Conservation (phyloP, 2,113 vertebrate genomes). For the Sturnira hondurensis region DNA sequence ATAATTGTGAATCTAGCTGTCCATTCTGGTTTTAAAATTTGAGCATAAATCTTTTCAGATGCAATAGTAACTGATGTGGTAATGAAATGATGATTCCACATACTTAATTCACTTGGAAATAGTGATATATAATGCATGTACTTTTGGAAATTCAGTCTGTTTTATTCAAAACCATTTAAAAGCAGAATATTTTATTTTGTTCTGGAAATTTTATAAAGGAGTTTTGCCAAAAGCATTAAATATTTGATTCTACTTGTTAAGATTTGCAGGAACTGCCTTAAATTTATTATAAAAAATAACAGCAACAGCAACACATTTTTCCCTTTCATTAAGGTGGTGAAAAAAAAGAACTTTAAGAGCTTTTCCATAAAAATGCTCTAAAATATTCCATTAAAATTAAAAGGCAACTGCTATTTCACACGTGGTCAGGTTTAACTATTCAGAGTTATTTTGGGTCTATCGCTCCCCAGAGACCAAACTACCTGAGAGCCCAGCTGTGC, state of each 20-base stretch:
- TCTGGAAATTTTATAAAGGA: conserved; percentile 69
- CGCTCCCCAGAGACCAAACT: conserved; percentile 76
- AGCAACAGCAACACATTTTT: conserved; percentile 63
- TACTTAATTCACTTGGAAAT: conserved; percentile 44
- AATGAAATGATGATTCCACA: neutral
- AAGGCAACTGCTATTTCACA: conserved; percentile 80
- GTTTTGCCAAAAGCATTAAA: conserved; percentile 69
- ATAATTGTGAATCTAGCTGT: neutral
- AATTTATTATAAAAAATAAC: conserved; percentile 74
- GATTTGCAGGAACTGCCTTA: conserved; percentile 69
- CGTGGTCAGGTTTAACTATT: conserved; percentile 81
- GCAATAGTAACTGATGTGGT: neutral
- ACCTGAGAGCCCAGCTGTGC: conserved; percentile 77
- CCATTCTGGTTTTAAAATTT: neutral
- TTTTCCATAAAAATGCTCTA: conserved; percentile 70
- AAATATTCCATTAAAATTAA: conserved; percentile 80
- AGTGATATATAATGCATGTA: conserved; percentile 17
- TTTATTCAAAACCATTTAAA: conserved; percentile 54
- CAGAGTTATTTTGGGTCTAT: conserved; percentile 69
- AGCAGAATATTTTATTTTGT: conserved; percentile 68
- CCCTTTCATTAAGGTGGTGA: conserved; percentile 73
- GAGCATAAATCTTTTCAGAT: neutral
- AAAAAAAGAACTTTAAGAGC: conserved; percentile 68
- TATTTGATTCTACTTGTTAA: conserved; percentile 73
- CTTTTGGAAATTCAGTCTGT: conserved; percentile 30